phyloP scores from a whole-genome alignment of 2,888 invertebrate species.

The Rotaria socialis region DNA sequence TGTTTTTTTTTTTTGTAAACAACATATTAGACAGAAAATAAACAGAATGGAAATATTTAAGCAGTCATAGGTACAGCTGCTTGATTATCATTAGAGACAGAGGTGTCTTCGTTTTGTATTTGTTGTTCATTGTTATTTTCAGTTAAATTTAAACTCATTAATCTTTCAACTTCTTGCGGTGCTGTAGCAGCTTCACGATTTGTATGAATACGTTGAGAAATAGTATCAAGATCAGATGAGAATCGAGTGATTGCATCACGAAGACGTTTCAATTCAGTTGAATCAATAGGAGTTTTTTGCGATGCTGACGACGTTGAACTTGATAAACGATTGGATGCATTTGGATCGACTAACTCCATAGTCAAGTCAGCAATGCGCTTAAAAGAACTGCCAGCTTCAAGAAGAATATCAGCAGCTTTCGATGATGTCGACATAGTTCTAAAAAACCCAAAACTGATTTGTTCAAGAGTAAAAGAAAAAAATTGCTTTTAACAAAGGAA shows the following conservation, averaged over 20 bases:
- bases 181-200: constrained; percentile 16
- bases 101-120: not conserved
- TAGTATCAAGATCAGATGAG: constrained; percentile 20
- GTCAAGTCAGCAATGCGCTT: constrained; percentile 17
- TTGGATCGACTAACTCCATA: constrained; percentile 33
- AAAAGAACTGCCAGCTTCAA: constrained; percentile 8
- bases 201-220: constrained; percentile 16
- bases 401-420: constrained; percentile 20
- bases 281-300: not conserved
- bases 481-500: not conserved
- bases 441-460: too few species aligned
- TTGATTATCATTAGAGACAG: not conserved
- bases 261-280: constrained; percentile 20
- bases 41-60: not conserved
- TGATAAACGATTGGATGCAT: not conserved
- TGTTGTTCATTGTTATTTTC: not conserved
- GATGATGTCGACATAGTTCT: not conserved
- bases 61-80: not conserved
- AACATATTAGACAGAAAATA: not conserved
- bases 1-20: not conserved
- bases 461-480: not conserved
- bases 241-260: constrained; percentile 14
- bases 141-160: constrained; percentile 17
- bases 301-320: not conserved
- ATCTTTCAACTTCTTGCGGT: constrained; percentile 25